Evolutionary conservation across 2,888 invertebrate genomes (phyloP).

Genomic region (Hanleya hanleyi): DNA sequence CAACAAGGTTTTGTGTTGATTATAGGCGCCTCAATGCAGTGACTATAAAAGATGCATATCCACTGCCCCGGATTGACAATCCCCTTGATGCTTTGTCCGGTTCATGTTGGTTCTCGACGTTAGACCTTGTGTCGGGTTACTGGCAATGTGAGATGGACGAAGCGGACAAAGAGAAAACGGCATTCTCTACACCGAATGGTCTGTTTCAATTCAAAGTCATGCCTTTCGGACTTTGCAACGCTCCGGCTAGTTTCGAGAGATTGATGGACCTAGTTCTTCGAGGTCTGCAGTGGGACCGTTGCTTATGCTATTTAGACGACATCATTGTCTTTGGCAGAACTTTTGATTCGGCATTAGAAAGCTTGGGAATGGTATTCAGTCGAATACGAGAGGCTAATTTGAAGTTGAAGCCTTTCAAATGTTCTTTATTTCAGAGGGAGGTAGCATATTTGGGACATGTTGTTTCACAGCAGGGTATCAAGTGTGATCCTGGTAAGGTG

Average conservation of each 20-base stretch:
- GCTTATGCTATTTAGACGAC: no score
- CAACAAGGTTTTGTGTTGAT: conserved; percentile 31
- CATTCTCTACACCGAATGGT: no score
- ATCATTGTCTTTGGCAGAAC: no score
- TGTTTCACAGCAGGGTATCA: conserved; percentile 12
- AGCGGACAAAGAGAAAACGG: conserved; percentile 36
- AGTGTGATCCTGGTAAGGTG: conserved; percentile 15
- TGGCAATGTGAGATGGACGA: conserved; percentile 42
- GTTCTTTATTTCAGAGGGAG: conserved; percentile 29
- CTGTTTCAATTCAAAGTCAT: no score
- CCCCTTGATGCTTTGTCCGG: conserved; percentile 39
- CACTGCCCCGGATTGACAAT: no score
- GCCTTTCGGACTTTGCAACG: no score
- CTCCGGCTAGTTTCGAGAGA: conserved; percentile 22
- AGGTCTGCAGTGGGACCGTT: no score
- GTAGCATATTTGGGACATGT: conserved; percentile 25
- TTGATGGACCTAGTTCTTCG: no score
- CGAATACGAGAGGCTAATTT: conserved; percentile 36
- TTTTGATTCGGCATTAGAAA: no score
- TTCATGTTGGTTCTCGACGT: conserved; percentile 44
- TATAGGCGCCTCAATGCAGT: conserved; percentile 34
- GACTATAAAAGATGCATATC: conserved; percentile 33
- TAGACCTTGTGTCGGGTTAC: conserved; percentile 44
- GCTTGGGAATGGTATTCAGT: no score
- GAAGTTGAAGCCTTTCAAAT: conserved; percentile 46